These are phyloP conservation scores for Poecilia wingei DNA, from an alignment of 2,797 vertebrate species.

Conservation along the genomic window DNA sequence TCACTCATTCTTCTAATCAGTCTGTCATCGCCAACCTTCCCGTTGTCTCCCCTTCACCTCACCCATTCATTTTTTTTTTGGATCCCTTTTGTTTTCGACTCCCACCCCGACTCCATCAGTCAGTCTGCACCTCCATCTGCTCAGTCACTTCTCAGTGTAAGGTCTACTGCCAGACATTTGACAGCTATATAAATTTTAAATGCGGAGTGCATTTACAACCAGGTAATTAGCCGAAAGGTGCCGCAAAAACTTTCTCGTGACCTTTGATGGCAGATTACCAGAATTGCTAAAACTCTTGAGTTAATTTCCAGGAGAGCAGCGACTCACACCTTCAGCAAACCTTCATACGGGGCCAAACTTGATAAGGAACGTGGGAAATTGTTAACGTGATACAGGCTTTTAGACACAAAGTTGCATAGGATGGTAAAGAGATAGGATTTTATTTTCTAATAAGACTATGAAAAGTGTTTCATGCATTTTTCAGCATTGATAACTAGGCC, in stretches of 20 bases:
- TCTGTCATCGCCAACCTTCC: constrained; percentile 32
- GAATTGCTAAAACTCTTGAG: constrained; percentile 22
- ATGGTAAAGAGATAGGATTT: background rate
- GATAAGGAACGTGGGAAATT: background rate
- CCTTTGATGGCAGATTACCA: constrained; percentile 26
- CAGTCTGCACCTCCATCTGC: constrained; percentile 47
- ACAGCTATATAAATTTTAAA: constrained; percentile 58
- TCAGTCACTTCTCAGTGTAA: constrained; percentile 14
- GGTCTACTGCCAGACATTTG: constrained; percentile 24
- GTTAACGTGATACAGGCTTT: background rate
- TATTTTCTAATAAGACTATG: background rate
- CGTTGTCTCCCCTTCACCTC: constrained; percentile 37
- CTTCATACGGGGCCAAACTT: background rate
- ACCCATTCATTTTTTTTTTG: constrained; percentile 18
- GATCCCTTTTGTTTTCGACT: constrained; percentile 23
- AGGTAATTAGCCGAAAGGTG: constrained; percentile 50
- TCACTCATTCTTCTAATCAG: constrained; percentile 33
- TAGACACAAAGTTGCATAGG: background rate
- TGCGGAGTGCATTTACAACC: constrained; percentile 35
- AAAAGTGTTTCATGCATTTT: background rate
- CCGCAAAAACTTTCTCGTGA: constrained; percentile 20
- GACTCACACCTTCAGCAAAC: background rate
- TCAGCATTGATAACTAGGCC: background rate
- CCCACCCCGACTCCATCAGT: constrained; percentile 33
- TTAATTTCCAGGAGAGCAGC: constrained; percentile 5